Base-by-base conservation (phyloP, 2,797 vertebrate species). In the Centroberyx gerrardi region DNA sequence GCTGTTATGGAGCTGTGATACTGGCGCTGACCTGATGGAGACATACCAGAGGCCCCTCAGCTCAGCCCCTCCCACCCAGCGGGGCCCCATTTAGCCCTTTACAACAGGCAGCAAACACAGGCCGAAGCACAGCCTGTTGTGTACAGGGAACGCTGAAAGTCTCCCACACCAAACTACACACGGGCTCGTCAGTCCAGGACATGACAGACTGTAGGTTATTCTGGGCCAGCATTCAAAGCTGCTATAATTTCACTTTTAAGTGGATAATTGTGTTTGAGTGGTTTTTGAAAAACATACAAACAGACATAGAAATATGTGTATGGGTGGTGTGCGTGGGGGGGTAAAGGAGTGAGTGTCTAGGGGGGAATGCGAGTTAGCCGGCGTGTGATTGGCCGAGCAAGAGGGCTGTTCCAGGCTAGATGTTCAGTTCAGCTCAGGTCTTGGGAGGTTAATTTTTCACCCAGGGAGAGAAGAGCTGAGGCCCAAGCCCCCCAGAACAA, bases 21-120 rank as follows among this genome's bases (percentile, higher is more conserved):
- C 92, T 91, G 88, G 81, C 82, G 83, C 76, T 93, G 87, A 90
- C 90, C 92, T 87, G 89, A 86, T 87, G 86, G 85, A 89, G 88
- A 93, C 89, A 92, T 88, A 87, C 84, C 89, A 88, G 87, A 91
- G 88, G 88, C 90, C 91, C 87, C 90, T 83, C 63, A 0, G 69
- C 82, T 81, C 70, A 72, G 83, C 88, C 75, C 91, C 91, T 86
- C 87, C 90, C 63, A 81, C 85, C 68, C 81, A 42, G 28, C 4
- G 65, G 80, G 89, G 90, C 88, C 91, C 90, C 81, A 58, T 85
- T 79, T 74, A 85, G 85, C 68, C 69, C 59, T 86, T 88, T 90
- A 87, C 82, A 92, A 90, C 81, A 86, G 68, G 80, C 84, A 77
- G 81, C 69, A 82, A 87, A 90, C 85, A 77, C 67, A 65, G 74